A percentile compares a stretch with the other conserved stretches of the same genome.
These are phyloP conservation scores for Corythoichthys haematopterus DNA, from an alignment of 2,113 vertebrate genomes.

Conservation along the genomic window DNA sequence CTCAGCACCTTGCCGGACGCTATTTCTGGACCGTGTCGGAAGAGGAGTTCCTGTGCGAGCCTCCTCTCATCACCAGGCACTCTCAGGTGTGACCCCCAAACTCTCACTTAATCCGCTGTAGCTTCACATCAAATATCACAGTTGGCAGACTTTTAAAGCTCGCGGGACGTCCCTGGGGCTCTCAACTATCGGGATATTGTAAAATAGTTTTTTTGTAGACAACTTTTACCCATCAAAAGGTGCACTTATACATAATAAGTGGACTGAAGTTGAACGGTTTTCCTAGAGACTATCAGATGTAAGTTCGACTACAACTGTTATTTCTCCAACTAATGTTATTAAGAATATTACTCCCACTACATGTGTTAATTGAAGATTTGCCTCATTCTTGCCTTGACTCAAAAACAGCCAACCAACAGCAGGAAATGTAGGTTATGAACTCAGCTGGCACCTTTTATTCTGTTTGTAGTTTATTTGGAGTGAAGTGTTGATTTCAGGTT, in stretches of 20 bases:
- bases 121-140: conserved; percentile 37
- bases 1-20: conserved; percentile 85
- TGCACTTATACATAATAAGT: not conserved
- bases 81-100: conserved; percentile 69
- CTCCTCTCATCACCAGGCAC: conserved; percentile 93
- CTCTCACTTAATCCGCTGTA: conserved; percentile 6
- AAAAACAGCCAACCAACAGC: too few species aligned
- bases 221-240: not conserved
- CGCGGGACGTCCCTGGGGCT: conserved; percentile 2
- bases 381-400: not conserved
- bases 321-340: too few species aligned
- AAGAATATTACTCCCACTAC: too few species aligned
- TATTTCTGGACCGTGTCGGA: conserved; percentile 98
- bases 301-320: too few species aligned
- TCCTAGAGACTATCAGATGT: not conserved
- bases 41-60: conserved; percentile 96
- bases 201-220: conserved; percentile 15
- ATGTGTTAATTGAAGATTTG: too few species aligned
- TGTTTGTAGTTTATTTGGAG: too few species aligned
- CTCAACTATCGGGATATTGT: conserved; percentile 26
- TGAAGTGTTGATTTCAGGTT: too few species aligned
- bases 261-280: not conserved
- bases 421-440: too few species aligned
- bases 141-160: conserved; percentile 26
- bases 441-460: too few species aligned